Evolutionary conservation across 2,888 invertebrate species (phyloP).

Genomic region (Coelopa pilipes): DNA sequence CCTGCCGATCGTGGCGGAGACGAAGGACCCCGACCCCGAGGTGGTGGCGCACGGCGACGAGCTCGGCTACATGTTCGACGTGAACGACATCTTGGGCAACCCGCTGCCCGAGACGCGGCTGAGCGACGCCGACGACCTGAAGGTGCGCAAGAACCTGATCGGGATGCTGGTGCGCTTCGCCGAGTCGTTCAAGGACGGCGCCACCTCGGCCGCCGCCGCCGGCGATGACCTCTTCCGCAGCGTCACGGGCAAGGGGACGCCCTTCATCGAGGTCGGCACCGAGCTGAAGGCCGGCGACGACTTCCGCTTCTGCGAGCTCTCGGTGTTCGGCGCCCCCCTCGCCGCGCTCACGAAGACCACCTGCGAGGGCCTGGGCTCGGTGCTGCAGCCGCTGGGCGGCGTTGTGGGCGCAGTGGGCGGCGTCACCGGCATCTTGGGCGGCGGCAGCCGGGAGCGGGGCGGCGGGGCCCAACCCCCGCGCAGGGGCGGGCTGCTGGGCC

Average conservation of each 20-base stretch:
- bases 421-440: background rate
- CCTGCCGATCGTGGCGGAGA: constrained; percentile 70
- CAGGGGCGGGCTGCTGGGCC: background rate
- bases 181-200: constrained; percentile 57
- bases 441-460: no score
- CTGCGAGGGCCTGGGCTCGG: constrained; percentile 56
- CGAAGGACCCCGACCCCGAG: constrained; percentile 52
- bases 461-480: background rate
- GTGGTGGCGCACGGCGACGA: constrained; percentile 77
- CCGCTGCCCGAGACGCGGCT: constrained; percentile 66
- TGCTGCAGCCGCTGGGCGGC: constrained; percentile 33
- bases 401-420: constrained; percentile 8
- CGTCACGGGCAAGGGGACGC: constrained; percentile 66
- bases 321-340: constrained; percentile 59
- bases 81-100: constrained; percentile 72
- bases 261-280: constrained; percentile 70
- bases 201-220: background rate
- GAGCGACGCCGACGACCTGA: constrained; percentile 70
- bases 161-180: constrained; percentile 77
- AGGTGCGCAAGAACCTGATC: constrained; percentile 75
- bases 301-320: constrained; percentile 66
- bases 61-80: constrained; percentile 77
- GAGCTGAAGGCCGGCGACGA: constrained; percentile 67
- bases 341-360: constrained; percentile 57
- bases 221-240: constrained; percentile 60